Evolutionary conservation across 2,797 vertebrate species (phyloP).

Genomic region (Phylloscopus collybita): DNA sequence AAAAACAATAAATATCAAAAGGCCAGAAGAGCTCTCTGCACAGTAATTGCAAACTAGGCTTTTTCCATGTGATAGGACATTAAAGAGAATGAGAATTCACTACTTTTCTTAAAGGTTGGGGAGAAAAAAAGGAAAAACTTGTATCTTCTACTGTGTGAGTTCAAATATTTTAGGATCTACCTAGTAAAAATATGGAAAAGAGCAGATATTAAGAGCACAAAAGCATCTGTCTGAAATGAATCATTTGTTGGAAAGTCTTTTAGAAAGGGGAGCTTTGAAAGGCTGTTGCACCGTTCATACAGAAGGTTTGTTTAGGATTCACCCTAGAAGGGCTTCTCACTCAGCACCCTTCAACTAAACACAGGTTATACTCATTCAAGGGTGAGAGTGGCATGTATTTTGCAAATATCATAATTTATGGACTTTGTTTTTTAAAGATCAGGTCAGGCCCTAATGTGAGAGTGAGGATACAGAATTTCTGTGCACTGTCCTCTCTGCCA

Average conservation of each 20-base stretch:
- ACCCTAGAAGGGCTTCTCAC: not conserved
- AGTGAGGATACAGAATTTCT: not conserved
- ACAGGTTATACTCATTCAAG: not conserved
- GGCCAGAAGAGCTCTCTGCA: not conserved
- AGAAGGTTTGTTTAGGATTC: not conserved
- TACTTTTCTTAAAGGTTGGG: not conserved
- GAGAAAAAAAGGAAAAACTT: accelerated
- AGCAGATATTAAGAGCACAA: not conserved
- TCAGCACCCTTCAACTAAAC: not conserved
- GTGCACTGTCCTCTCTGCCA: not conserved
- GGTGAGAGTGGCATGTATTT: not conserved
- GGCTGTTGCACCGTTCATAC: not conserved
- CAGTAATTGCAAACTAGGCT: not conserved
- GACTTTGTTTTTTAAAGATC: not conserved
- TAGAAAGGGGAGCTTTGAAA: not conserved
- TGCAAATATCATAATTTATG: not conserved
- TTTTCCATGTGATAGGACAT: not conserved
- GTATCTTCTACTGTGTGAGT: not conserved
- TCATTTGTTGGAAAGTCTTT: not conserved
- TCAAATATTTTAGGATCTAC: not conserved
- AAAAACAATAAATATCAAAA: slow-evolving; percentile 21
- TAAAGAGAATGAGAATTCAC: not conserved
- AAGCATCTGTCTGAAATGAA: not conserved
- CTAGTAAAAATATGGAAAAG: not conserved
- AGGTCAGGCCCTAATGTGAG: not conserved